Evolutionary conservation across 2,113 vertebrate species (phyloP), one percentile per base, ranked within the genome.

Genomic region (Catharus bicknelli): DNA sequence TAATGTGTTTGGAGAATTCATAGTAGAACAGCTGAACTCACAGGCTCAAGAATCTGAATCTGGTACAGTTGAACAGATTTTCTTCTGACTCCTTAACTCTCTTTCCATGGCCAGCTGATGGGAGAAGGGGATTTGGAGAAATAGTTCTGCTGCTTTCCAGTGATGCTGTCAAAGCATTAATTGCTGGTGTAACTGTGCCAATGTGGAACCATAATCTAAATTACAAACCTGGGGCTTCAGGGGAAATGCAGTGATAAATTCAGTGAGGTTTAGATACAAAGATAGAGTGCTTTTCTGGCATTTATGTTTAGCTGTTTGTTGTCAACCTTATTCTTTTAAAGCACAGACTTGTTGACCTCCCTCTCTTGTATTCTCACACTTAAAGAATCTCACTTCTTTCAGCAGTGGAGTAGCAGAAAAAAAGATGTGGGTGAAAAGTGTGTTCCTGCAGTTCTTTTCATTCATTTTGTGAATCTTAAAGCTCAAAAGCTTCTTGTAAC

Each of bases 81-180:
- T 86, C 26, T 64, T 76, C 62, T 6, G 29, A 48, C 45, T 64
- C 38, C 18, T 53, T 55, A 20, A 19, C 18, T 36, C 20, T 59
- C 8, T 80, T 21, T 90, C 20, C 18, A 3, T 16, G 45, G 23
- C 21, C 45, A 85, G 29, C 54, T 5, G 3, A 32, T 80, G 63
- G 36, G 40, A 78, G 76, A 64, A 73, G 34, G 38, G 36, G 62
- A 59, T 91, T 79, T 55, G 67, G 59, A 47, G 54, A 70, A 62
- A 29, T 25, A 63, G 27, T 43, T 66, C 50, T 42, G 21, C 72
- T 92, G 55, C n/a, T 26, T 88, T 83, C 16, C 26, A 43, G 32
- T 89, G 69, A 62, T 94, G n/a, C 38, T 90, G 48, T 77, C 63
- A 90, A 73, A 75, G 38, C 47, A 29, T 72, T 90, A 84, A 62